Evolutionary conservation across 2,797 vertebrate species (phyloP).

Genomic region (Delichon dasypus): DNA sequence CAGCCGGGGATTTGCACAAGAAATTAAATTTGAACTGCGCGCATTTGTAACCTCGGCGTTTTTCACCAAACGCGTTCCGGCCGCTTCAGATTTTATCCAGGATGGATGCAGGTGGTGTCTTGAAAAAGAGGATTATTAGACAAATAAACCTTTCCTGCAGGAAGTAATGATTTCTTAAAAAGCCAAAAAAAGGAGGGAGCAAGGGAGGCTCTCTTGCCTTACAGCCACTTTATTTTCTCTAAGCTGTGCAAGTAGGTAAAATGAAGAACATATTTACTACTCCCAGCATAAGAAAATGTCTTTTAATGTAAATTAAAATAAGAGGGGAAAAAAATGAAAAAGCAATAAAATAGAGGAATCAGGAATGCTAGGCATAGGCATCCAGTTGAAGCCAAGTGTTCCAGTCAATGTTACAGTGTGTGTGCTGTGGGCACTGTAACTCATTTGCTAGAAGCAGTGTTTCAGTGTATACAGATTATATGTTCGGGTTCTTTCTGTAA

Average conservation of each 20-base stretch:
- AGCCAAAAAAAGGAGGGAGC: accelerated
- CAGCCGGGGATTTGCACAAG: neutral
- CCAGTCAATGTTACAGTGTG: neutral
- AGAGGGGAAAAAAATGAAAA: neutral
- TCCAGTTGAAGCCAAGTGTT: neutral
- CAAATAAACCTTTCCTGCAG: neutral
- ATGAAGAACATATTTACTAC: neutral
- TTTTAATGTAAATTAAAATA: slow-evolving; percentile 10
- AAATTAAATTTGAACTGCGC: neutral
- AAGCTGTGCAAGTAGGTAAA: neutral
- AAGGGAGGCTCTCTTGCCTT: neutral
- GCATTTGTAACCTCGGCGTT: neutral
- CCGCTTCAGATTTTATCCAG: neutral
- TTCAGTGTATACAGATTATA: neutral
- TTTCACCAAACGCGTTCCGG: neutral
- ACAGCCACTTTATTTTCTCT: neutral
- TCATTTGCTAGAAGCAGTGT: neutral
- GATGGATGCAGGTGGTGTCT: neutral
- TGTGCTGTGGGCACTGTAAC: neutral
- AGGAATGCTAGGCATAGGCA: neutral
- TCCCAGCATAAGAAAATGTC: neutral
- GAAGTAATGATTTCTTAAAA: neutral
- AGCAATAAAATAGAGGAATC: neutral
- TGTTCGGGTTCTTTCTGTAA: neutral
- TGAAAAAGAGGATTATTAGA: neutral